Evolutionary conservation across 2,888 invertebrate species (phyloP).

Genomic region (Eustalomyia histrio): DNA sequence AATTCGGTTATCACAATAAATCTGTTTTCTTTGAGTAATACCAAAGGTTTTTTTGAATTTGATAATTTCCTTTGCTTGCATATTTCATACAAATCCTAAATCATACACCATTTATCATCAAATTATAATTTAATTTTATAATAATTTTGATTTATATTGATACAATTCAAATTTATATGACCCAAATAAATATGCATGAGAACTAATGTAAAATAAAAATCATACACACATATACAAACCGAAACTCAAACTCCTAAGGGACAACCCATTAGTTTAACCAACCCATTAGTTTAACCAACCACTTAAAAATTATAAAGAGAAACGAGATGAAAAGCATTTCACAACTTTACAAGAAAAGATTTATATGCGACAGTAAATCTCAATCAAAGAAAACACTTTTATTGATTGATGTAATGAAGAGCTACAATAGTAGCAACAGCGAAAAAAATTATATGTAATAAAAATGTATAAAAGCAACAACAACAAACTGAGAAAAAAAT

Average conservation of each 20-base stretch:
- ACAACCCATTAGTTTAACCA: constrained; percentile 36
- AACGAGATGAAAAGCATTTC: constrained; percentile 15
- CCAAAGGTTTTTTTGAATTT: too few species aligned
- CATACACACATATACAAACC: neutral
- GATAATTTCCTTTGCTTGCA: neutral
- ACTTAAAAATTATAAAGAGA: constrained; percentile 25
- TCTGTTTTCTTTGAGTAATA: too few species aligned
- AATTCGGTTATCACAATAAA: too few species aligned
- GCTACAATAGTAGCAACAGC: constrained; percentile 4
- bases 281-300: constrained; percentile 30
- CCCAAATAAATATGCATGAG: constrained; percentile 9
- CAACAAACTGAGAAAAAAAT: neutral
- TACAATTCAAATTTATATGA: neutral
- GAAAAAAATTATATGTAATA: constrained; percentile 12
- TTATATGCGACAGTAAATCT: constrained; percentile 58
- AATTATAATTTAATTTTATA: neutral
- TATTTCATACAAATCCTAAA: neutral
- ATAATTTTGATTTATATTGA: constrained; percentile 8
- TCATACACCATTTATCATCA: constrained; percentile 14
- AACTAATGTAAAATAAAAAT: neutral
- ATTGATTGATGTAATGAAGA: constrained; percentile 53
- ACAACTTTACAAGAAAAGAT: constrained; percentile 49
- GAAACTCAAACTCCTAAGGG: constrained; percentile 14
- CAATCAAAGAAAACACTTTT: constrained; percentile 42
- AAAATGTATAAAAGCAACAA: neutral